Evolutionary conservation across 2,888 invertebrate species (phyloP), one percentile per base, ranked within the genome.

Genomic region (Schrankia costaestrigalis): DNA sequence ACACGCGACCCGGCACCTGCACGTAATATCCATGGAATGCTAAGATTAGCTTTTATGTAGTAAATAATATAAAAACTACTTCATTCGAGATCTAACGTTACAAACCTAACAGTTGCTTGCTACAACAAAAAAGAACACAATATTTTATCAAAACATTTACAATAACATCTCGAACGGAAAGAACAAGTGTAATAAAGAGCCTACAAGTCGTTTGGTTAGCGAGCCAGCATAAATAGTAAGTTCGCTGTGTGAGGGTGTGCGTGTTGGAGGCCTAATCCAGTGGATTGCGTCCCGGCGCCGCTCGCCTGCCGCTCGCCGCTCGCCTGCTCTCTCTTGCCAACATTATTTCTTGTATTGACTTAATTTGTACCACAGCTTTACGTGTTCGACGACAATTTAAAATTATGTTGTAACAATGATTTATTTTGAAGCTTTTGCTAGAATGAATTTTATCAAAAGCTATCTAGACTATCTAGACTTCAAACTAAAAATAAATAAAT

Each of bases 141-240:
- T 83, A 80, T 84, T 82, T 80, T 79, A 78, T 75, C 72, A 71
- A 67, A 71, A 65, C 70, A 64, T 67, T 77, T 78, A 82, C 78
- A 76, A n/a, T n/a, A n/a, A 74, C 71, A 63, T 74, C 69, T 73
- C 78, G 79, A 81, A 66, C 75, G 77, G 74, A 78, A 80, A 78
- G 77, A 84, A 87, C 85, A 87, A 83, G 77, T 84, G 85, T 84
- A 84, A 82, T 84, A 85, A 83, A 85, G 78, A 77, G 84, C 81
- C 82, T 84, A 83, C 84, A 84, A 85, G 85, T 83, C 83, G 83
- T 83, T 84, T 78, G 77, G 77, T 78, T 77, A 72, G 78, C 70
- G 75, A 72, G 71, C 76, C 71, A 71, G 79, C 78, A 79, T 80
- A 84, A 84, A 84, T 77, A 83, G 72, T 68, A 75, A 74, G 74